phyloP scores from a whole-genome alignment of 1,140 invertebrate species.

The Calosoma granatense region DNA sequence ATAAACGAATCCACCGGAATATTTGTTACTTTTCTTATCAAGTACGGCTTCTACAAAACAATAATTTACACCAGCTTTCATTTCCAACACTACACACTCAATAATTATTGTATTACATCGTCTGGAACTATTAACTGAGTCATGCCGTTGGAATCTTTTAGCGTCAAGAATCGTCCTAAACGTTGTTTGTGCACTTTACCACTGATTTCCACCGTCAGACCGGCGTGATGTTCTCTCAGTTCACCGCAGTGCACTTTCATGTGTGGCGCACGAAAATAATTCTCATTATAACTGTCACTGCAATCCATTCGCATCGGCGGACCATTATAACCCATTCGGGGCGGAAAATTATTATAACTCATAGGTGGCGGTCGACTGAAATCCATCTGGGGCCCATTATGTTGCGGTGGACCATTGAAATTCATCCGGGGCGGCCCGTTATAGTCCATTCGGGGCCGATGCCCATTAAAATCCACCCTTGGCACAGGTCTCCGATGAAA shows the following conservation, averaged over 20 bases:
- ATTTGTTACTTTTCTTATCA: conserved; percentile 33
- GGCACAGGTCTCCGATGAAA: too few species aligned
- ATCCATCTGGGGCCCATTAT: too few species aligned
- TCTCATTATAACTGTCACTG: background rate
- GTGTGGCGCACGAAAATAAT: background rate
- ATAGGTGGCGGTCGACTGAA: background rate
- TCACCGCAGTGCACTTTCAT: conserved; percentile 32
- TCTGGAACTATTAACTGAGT: conserved; percentile 33
- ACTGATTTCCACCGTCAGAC: conserved; percentile 32
- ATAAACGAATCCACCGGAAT: conserved; percentile 34
- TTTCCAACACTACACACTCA: background rate
- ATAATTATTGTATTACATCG: conserved; percentile 30
- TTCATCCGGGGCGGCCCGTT: too few species aligned
- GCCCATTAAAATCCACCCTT: too few species aligned
- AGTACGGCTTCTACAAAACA: conserved; percentile 28
- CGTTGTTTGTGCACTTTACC: conserved; percentile 33
- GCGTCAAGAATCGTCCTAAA: conserved; percentile 32
- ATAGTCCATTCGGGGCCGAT: too few species aligned
- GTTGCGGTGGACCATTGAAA: too few species aligned
- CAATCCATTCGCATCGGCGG: background rate
- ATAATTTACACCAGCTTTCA: conserved; percentile 10
- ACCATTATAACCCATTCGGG: background rate
- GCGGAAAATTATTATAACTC: background rate
- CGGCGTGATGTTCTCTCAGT: conserved; percentile 29
- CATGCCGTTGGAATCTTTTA: conserved; percentile 33